Conservation (phyloP, 2,113 vertebrate genomes). For the Petaurus breviceps region DNA sequence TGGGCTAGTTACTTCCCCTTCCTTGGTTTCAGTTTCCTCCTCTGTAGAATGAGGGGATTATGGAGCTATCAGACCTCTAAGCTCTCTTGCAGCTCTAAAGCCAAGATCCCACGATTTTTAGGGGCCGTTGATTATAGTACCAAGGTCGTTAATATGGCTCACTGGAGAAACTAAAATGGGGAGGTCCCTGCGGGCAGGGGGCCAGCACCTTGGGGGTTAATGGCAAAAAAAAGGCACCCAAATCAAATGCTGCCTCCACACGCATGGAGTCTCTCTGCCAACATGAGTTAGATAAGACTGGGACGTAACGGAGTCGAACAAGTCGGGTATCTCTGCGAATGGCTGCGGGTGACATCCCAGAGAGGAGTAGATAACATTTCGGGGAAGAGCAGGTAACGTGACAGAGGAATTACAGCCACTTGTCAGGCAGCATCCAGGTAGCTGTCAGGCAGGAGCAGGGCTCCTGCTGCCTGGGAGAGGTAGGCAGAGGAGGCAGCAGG, state of each 20-base stretch:
- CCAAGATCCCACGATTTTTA: neutral
- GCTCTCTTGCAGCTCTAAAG: neutral
- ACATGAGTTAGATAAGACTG: constrained; percentile 26
- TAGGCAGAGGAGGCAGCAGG: rapidly evolving
- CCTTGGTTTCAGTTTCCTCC: neutral
- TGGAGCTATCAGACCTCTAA: neutral
- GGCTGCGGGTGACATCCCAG: constrained; percentile 42
- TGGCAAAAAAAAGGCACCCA: neutral
- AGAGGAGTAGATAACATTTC: constrained; percentile 43
- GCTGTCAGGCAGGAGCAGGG: constrained; percentile 5
- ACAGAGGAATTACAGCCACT: constrained; percentile 18
- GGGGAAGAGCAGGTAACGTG: constrained; percentile 15
- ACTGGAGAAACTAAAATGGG: rapidly evolving
- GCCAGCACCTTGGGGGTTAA: neutral
- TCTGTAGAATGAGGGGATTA: neutral
- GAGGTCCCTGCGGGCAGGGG: neutral
- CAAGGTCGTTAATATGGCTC: rapidly evolving
- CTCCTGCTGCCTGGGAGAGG: neutral
- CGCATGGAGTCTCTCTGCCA: neutral
- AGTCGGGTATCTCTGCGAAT: constrained; percentile 19
- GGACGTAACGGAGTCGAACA: neutral
- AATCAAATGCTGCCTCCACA: neutral
- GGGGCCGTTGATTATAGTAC: neutral
- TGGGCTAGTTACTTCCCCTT: neutral
- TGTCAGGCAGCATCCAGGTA: constrained; percentile 34